Evolutionary conservation across 37 sponge, comb jelly and placozoan genomes (phyloP).

Genomic region (Ephydatia muelleri): DNA sequence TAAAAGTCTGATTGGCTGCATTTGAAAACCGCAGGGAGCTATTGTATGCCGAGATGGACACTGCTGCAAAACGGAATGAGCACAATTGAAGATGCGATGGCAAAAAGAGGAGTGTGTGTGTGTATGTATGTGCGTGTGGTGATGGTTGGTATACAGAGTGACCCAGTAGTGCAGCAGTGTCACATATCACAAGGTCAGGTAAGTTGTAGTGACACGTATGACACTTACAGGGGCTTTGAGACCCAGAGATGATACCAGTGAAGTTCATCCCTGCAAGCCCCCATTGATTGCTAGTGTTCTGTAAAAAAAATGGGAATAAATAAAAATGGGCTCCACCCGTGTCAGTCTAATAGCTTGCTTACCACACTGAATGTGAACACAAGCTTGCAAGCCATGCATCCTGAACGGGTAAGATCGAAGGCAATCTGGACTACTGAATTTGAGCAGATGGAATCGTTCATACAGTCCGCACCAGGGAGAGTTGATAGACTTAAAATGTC

Average conservation of each 20-base stretch:
- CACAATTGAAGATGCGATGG: too few relatives aligned
- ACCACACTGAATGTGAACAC: not conserved
- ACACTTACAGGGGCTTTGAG: not conserved
- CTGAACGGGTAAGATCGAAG: not conserved
- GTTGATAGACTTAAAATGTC: not conserved
- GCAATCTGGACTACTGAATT: not conserved
- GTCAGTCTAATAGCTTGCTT: too few relatives aligned
- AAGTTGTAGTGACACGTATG: not conserved
- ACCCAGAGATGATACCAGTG: too few relatives aligned
- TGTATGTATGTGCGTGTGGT: too few relatives aligned
- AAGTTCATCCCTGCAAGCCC: not conserved
- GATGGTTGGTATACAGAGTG: too few relatives aligned
- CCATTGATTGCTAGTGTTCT: not conserved
- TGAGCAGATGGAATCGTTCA: not conserved
- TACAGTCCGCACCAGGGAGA: not conserved
- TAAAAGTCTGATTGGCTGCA: not conserved
- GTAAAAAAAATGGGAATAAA: not conserved
- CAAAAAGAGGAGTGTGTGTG: too few relatives aligned
- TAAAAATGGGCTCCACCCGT: too few relatives aligned
- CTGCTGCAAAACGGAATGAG: too few relatives aligned
- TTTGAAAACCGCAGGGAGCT: not conserved
- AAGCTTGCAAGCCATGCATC: not conserved
- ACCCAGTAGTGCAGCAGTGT: too few relatives aligned
- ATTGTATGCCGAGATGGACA: not conserved
- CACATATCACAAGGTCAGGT: too few relatives aligned